Conservation (phyloP, 2,888 invertebrate genomes). For the Lymantria dispar region DNA sequence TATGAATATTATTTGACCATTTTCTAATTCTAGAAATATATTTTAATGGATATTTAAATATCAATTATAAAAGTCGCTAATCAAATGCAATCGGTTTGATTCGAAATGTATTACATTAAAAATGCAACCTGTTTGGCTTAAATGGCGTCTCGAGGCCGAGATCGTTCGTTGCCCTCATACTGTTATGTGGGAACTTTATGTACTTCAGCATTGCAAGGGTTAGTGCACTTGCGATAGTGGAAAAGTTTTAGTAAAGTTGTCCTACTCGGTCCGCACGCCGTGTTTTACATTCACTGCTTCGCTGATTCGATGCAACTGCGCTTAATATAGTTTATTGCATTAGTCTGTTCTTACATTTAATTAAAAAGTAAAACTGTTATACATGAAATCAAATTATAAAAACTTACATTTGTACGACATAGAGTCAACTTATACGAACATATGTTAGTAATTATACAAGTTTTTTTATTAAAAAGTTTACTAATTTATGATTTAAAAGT, state of each 20-base stretch:
- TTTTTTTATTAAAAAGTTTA: too few relatives aligned
- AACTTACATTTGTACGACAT: too few relatives aligned
- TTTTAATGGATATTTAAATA: too few relatives aligned
- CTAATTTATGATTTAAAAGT: too few relatives aligned
- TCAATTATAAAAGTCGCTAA: background rate
- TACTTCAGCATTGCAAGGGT: constrained; percentile 42
- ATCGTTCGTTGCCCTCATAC: constrained; percentile 59
- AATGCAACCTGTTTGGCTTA: constrained; percentile 47
- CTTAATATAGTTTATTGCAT: background rate
- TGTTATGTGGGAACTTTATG: constrained; percentile 45
- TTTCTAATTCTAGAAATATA: too few relatives aligned
- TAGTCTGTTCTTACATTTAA: background rate
- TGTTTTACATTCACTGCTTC: constrained; percentile 14
- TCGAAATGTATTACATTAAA: constrained; percentile 39
- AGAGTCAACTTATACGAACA: too few relatives aligned
- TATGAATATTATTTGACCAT: too few relatives aligned
- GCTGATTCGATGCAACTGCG: background rate
- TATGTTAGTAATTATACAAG: too few relatives aligned
- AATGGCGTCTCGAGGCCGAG: constrained; percentile 56
- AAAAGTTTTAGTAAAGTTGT: constrained; percentile 48
- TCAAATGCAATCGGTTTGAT: constrained; percentile 24
- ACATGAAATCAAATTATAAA: too few relatives aligned
- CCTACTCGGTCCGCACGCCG: constrained; percentile 20
- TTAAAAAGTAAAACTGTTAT: too few relatives aligned
- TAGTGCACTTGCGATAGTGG: constrained; percentile 45